Evolutionary conservation across 2,888 invertebrate genomes (phyloP).

Genomic region (Abrostola triplasia): DNA sequence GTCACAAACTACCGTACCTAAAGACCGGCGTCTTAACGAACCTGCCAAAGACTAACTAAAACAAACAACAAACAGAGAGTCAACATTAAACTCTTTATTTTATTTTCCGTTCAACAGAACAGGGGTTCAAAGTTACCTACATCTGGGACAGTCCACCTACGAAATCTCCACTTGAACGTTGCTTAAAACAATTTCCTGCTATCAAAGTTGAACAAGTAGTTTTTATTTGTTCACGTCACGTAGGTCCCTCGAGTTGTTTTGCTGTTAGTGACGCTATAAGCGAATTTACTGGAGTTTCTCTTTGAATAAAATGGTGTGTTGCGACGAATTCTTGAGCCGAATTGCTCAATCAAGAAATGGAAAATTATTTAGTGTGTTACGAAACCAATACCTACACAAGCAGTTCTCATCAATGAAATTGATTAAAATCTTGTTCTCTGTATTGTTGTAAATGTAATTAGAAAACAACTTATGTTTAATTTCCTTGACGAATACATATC

Average conservation of each 20-base stretch:
- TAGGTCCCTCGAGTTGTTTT: slow-evolving; percentile 77
- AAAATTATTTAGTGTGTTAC: too few species aligned
- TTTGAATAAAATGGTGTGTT: slow-evolving; percentile 62
- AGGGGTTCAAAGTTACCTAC: slow-evolving; percentile 58
- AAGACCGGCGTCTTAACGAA: slow-evolving; percentile 46
- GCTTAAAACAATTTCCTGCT: slow-evolving; percentile 80
- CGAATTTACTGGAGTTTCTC: slow-evolving; percentile 74
- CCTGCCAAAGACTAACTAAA: slow-evolving; percentile 48
- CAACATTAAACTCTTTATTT: slow-evolving; percentile 56
- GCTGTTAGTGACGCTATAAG: slow-evolving; percentile 78
- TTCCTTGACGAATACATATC: too few species aligned
- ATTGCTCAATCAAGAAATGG: background rate
- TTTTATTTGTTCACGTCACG: slow-evolving; percentile 80
- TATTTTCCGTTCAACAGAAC: slow-evolving; percentile 57
- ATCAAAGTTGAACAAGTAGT: slow-evolving; percentile 78
- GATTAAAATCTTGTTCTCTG: too few species aligned
- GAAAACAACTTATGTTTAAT: too few species aligned
- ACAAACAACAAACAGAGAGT: slow-evolving; percentile 52
- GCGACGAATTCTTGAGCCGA: background rate
- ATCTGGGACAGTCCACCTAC: slow-evolving; percentile 67
- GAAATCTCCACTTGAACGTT: slow-evolving; percentile 74
- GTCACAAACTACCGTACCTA: slow-evolving; percentile 31
- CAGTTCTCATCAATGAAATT: too few species aligned
- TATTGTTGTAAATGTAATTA: too few species aligned
- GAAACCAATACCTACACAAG: too few species aligned